Conservation (phyloP, 92 coral and sea anemone genomes). For the Porites cylindrica region DNA sequence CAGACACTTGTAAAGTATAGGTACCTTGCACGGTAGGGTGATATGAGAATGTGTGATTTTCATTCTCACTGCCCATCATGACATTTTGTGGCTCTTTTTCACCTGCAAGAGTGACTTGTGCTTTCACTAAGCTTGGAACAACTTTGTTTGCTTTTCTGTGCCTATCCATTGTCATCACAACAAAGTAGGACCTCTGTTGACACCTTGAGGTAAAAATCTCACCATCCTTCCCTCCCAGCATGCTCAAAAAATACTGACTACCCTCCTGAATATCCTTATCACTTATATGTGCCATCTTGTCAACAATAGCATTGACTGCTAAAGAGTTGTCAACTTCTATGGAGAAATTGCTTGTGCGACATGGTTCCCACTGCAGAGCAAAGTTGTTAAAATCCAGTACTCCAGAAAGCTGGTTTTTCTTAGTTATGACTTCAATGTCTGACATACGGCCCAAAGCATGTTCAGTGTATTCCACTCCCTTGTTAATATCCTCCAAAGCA, state of each 20-base stretch:
- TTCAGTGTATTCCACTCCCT: slow-evolving; percentile 19
- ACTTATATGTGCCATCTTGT: slow-evolving; percentile 30
- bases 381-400: slow-evolving; percentile 23
- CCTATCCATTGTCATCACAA: slow-evolving; percentile 18
- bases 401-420: slow-evolving; percentile 15
- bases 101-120: slow-evolving; percentile 19
- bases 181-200: slow-evolving; percentile 34
- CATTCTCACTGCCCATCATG: slow-evolving; percentile 22
- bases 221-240: slow-evolving; percentile 32
- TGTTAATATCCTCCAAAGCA: slow-evolving; percentile 27
- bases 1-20: slow-evolving; percentile 24
- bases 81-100: slow-evolving; percentile 9
- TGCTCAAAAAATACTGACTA: slow-evolving; percentile 36
- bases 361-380: slow-evolving; percentile 41
- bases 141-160: slow-evolving; percentile 26
- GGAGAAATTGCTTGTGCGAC: slow-evolving; percentile 35
- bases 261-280: slow-evolving; percentile 26
- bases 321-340: slow-evolving; percentile 35
- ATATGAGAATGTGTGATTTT: slow-evolving; percentile 34
- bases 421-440: slow-evolving; percentile 25
- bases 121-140: slow-evolving; percentile 23
- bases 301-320: slow-evolving; percentile 25
- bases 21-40: slow-evolving; percentile 24
- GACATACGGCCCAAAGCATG: slow-evolving; percentile 22
- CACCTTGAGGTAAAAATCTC: slow-evolving; percentile 40